Conservation (phyloP, 2,113 vertebrate genomes). For the Porphyrio hochstetteri region DNA sequence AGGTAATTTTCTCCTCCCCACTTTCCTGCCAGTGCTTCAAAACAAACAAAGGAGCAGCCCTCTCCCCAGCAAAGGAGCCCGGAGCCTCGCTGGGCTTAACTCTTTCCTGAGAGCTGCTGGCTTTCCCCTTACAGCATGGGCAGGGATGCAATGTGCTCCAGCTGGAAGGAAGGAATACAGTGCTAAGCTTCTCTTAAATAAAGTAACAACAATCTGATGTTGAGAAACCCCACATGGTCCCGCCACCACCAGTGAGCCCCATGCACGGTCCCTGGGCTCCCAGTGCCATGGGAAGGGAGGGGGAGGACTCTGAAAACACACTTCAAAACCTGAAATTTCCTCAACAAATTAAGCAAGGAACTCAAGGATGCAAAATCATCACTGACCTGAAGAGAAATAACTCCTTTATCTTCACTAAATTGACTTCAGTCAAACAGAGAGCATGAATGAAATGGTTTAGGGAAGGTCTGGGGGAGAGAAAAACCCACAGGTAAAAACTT, state of each 20-base stretch:
- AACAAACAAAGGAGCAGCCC: conserved; percentile 50
- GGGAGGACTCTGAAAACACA: background rate
- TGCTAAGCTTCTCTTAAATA: background rate
- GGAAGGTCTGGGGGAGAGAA: background rate
- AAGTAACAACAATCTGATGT: background rate
- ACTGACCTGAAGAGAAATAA: background rate
- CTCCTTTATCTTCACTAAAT: background rate
- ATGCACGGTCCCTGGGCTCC: rapidly evolving
- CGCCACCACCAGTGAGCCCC: rapidly evolving
- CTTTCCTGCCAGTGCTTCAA: conserved; percentile 64
- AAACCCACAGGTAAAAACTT: background rate
- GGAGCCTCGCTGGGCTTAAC: conserved; percentile 41
- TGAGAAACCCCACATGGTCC: background rate
- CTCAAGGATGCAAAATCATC: background rate
- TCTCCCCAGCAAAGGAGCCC: conserved; percentile 57
- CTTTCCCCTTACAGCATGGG: background rate
- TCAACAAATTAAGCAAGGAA: conserved; percentile 17
- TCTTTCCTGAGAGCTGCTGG: conserved; percentile 54
- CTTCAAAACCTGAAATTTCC: background rate
- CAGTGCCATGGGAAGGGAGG: rapidly evolving
- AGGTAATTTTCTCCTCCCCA: conserved; percentile 69
- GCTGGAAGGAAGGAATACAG: background rate
- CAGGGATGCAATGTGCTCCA: background rate
- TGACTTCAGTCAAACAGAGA: background rate
- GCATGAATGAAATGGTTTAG: rapidly evolving